Conservation (phyloP, 2,888 invertebrate genomes). For the Yponomeuta sedellus region DNA sequence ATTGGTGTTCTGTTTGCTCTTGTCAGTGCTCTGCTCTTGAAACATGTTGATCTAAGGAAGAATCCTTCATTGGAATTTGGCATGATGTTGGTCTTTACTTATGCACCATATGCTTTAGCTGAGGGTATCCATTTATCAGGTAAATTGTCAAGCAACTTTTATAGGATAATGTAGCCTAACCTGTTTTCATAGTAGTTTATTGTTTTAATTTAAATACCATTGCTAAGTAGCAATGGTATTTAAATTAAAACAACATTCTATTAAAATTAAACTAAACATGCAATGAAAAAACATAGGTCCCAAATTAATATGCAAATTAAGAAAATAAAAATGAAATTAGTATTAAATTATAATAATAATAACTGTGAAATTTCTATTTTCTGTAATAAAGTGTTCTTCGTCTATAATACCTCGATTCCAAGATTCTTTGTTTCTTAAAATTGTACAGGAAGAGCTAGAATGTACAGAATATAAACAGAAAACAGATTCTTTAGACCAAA, state of each 20-base stretch:
- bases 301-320: too few relatives aligned
- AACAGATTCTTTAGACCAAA: background rate
- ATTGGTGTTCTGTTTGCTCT: slow-evolving; percentile 97
- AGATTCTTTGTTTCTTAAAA: background rate
- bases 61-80: slow-evolving; percentile 99
- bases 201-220: too few relatives aligned
- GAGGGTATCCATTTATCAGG: slow-evolving; percentile 97
- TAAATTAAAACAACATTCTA: too few relatives aligned
- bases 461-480: background rate
- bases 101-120: slow-evolving; percentile 98
- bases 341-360: too few relatives aligned
- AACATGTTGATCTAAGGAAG: slow-evolving; percentile 96
- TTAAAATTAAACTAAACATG: too few relatives aligned
- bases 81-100: slow-evolving; percentile 98
- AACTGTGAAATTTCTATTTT: too few relatives aligned
- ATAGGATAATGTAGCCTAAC: too few relatives aligned
- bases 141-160: slow-evolving; percentile 35
- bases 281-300: too few relatives aligned
- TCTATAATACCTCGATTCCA: background rate
- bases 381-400: too few relatives aligned
- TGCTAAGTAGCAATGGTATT: too few relatives aligned
- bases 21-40: slow-evolving; percentile 92
- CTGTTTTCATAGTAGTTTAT: background rate
- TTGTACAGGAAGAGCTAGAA: too few relatives aligned
- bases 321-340: too few relatives aligned